Evolutionary conservation across 2,797 vertebrate species (phyloP).

Genomic region (Otolemur crassicaudatus): DNA sequence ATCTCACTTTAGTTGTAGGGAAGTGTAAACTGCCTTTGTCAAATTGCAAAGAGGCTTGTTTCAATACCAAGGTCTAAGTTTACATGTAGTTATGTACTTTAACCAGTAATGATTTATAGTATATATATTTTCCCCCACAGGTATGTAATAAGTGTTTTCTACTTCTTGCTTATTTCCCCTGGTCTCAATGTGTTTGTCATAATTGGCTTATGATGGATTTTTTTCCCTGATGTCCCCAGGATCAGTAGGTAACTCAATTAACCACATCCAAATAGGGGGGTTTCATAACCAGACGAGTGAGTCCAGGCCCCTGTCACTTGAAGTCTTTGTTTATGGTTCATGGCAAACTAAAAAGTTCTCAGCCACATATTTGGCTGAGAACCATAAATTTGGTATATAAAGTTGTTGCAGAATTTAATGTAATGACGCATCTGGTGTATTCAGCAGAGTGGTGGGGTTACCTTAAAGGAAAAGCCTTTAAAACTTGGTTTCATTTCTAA

Average conservation of each 20-base stretch:
- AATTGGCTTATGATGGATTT: neutral
- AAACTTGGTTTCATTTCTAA: neutral
- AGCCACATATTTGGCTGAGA: neutral
- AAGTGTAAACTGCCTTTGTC: neutral
- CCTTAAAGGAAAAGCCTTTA: neutral
- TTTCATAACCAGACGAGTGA: too few relatives aligned
- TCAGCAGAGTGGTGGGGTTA: neutral
- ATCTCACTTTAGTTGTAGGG: neutral
- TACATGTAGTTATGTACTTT: neutral
- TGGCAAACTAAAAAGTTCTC: neutral
- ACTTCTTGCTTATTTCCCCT: neutral
- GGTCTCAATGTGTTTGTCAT: neutral
- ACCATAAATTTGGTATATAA: neutral
- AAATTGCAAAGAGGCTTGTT: neutral
- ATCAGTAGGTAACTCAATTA: neutral
- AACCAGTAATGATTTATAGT: neutral
- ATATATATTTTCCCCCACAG: neutral
- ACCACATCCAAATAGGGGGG: neutral
- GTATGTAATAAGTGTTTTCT: neutral
- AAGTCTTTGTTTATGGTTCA: neutral
- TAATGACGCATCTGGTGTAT: neutral
- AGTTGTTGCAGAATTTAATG: neutral
- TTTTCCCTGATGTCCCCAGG: neutral
- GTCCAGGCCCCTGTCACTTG: neutral
- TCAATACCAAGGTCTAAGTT: constrained; percentile 1